Evolutionary conservation across 2,888 invertebrate species (phyloP), one percentile per base, ranked within the genome.

Genomic region (Habroteleia sp.): DNA sequence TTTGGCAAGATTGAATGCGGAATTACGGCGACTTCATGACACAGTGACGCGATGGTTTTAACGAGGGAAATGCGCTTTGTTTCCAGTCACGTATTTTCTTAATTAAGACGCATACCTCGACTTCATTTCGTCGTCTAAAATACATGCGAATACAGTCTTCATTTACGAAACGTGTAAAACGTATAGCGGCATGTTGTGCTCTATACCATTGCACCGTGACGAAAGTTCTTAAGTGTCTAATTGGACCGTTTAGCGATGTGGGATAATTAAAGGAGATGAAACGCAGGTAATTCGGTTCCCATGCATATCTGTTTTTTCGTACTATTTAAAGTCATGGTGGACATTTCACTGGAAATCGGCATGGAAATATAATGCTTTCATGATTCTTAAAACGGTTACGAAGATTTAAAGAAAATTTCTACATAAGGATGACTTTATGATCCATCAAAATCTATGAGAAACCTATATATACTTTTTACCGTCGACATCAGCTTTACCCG

Each of bases 211-310:
- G 65, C 60, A 11, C 33, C 14, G 33, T 35, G 62, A 56, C 48
- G 50, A 50, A 74, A 74, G 63, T 63, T 74, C 63, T 74, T 56
- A 69, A 31, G 56, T 50, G 63, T 68, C 68, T 74, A 68, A 74
- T 74, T 74, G 63, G 74, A 54, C 48, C 68, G 41, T 74, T 74
- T 74, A 74, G 68, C 62, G 29, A 48, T 54, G 74, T 60, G 42
- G 50, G 68, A 68, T 74, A 74, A 74, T 74, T 74, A 74, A 60
- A 68, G 54, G 33, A 68, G 62, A 68, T 50, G 66, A 56, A 62
- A 54, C 20, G 62, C 35, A 10, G 63, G 46, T 50, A 54, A 73
- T 50, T 73, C 37, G 16, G 35, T 14, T 27, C n/a, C 2, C 3
- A 1, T 20, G 14, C 44, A 37, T 29, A 10, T 50, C 29, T 5